Percentiles rank a stretch among this genome's conserved stretches.
These are phyloP conservation scores for Drosophila koepferae DNA, from an alignment of 2,888 invertebrate species.

Conservation along the genomic window DNA sequence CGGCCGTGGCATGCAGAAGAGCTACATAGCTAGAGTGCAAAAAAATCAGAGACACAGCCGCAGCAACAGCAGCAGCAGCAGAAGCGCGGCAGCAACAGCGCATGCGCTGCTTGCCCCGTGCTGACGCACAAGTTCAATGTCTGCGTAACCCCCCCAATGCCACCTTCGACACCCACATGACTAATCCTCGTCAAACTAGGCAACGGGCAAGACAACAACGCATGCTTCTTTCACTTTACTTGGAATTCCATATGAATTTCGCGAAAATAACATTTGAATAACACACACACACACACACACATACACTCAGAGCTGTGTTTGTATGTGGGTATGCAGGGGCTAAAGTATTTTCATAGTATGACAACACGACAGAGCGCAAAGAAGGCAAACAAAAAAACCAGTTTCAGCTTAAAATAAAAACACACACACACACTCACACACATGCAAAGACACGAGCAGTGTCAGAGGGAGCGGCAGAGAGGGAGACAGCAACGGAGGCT, in stretches of 20 bases:
- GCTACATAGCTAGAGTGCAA: conserved; percentile 31
- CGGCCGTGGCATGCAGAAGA: conserved; percentile 35
- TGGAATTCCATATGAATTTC: conserved; percentile 61
- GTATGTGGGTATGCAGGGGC: conserved; percentile 19
- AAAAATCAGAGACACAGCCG: conserved; percentile 24
- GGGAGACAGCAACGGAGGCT: conserved; percentile 16
- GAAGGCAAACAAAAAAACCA: conserved; percentile 66
- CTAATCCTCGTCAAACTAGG: conserved; percentile 52
- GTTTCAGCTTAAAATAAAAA: conserved; percentile 79
- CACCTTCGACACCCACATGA: conserved; percentile 31
- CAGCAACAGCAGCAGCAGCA: not conserved
- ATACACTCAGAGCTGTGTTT: conserved; percentile 11
- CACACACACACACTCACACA: conserved; percentile 33
- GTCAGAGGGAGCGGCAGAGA: not conserved
- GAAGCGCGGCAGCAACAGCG: conserved; percentile 33
- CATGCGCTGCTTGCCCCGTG: conserved; percentile 53
- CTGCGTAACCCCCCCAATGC: conserved; percentile 5
- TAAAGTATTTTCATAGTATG: conserved; percentile 67
- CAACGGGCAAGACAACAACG: conserved; percentile 33
- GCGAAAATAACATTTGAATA: conserved; percentile 73
- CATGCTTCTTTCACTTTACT: conserved; percentile 66
- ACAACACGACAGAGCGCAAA: conserved; percentile 64
- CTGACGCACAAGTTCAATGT: conserved; percentile 64
- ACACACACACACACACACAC: conserved; percentile 20
- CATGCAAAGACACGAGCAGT: not conserved